phyloP scores from a whole-genome alignment of 2,113 vertebrate species.

The Rhinopomastus cyanomelas region DNA sequence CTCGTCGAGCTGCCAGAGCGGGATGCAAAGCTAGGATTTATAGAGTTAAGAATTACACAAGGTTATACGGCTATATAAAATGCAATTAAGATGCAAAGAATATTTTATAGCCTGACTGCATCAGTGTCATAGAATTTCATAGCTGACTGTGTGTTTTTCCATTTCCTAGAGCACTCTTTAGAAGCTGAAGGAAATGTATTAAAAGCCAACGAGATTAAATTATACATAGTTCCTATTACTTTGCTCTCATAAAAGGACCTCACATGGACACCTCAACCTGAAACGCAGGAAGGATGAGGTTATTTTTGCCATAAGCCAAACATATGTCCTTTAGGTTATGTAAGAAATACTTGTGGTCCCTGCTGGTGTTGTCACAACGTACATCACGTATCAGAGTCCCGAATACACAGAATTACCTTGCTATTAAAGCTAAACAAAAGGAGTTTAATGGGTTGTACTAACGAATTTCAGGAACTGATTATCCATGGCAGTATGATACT shows the following conservation, averaged over 20 bases:
- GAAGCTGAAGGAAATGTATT: slow-evolving; percentile 57
- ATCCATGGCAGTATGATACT: slow-evolving; percentile 71
- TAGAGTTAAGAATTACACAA: slow-evolving; percentile 46
- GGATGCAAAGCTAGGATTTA: slow-evolving; percentile 53
- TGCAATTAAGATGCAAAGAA: slow-evolving; percentile 52
- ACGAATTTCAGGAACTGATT: slow-evolving; percentile 79
- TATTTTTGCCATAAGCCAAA: slow-evolving; percentile 53
- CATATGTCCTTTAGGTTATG: slow-evolving; percentile 64
- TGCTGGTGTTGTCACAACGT: slow-evolving; percentile 55
- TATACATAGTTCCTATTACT: slow-evolving; percentile 49
- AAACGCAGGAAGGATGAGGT: slow-evolving; percentile 32
- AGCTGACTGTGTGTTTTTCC: slow-evolving; percentile 52
- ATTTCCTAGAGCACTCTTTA: slow-evolving; percentile 62
- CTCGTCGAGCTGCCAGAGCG: not conserved
- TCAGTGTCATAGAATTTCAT: slow-evolving; percentile 60
- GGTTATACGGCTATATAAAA: slow-evolving; percentile 62
- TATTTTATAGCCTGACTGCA: slow-evolving; percentile 33
- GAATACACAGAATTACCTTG: slow-evolving; percentile 49
- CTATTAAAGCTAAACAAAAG: slow-evolving; percentile 73
- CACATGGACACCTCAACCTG: slow-evolving; percentile 49
- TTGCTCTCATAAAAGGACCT: slow-evolving; percentile 52
- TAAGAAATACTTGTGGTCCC: slow-evolving; percentile 55
- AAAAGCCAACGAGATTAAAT: slow-evolving; percentile 53
- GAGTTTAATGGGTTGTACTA: slow-evolving; percentile 70
- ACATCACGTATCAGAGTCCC: slow-evolving; percentile 65